Percentiles rank a stretch among this genome's conserved stretches.
phyloP scores from a whole-genome alignment of 2,797 vertebrate genomes.

The Enteromius afrohamiltoni region DNA sequence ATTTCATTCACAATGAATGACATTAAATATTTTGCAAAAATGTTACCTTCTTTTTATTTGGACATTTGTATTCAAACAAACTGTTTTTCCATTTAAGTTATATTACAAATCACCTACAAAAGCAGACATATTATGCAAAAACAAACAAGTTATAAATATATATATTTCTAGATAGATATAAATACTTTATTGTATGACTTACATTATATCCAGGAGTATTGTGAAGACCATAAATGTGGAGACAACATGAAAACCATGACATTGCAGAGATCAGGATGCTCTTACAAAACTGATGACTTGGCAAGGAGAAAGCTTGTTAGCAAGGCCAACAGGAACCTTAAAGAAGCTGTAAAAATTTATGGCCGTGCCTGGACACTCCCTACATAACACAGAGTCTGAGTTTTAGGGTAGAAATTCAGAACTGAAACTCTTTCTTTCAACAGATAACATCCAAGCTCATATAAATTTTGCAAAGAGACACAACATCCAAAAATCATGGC shows the following conservation, averaged over 20 bases:
- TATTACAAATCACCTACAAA: not conserved
- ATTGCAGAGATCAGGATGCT: conserved; percentile 20
- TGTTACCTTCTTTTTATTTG: not conserved
- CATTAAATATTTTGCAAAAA: not conserved
- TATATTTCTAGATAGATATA: not conserved
- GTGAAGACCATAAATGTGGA: not conserved
- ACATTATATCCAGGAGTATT: not conserved
- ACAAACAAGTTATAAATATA: not conserved
- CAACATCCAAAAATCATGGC: conserved; percentile 7
- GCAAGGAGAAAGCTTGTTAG: conserved; percentile 21
- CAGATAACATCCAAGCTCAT: conserved; percentile 7
- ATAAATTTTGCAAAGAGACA: conserved; percentile 13
- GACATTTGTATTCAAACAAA: not conserved
- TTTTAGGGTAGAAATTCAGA: not conserved
- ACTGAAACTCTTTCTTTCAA: conserved; percentile 12
- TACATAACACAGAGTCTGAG: not conserved
- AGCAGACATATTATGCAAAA: not conserved
- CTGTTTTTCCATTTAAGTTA: not conserved
- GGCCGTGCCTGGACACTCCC: not conserved
- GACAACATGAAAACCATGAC: not conserved
- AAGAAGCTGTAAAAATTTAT: conserved; percentile 39
- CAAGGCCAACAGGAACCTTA: conserved; percentile 27
- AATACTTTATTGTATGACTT: not conserved
- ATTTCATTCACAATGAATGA: not conserved
- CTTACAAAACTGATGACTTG: conserved; percentile 28